These are phyloP conservation scores for Peromyscus polionotus DNA, from an alignment of 2,113 vertebrate genomes.

Conservation along the genomic window DNA sequence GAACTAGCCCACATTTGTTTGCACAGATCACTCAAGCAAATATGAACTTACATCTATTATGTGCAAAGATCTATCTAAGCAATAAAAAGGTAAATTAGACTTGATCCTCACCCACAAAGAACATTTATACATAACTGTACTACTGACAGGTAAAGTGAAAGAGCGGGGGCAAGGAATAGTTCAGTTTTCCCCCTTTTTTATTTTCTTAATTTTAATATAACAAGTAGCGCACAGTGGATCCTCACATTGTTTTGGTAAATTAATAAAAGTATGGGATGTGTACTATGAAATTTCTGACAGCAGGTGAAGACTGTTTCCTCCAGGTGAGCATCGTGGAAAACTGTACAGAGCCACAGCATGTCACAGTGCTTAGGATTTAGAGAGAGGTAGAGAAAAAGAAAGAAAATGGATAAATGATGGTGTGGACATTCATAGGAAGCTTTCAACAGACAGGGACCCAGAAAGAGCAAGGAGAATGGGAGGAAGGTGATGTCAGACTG, in stretches of 20 bases:
- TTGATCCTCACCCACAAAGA: slow-evolving; percentile 3
- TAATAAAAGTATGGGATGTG: background rate
- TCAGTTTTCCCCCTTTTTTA: background rate
- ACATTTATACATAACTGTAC: background rate
- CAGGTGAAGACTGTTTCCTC: background rate
- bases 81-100: background rate
- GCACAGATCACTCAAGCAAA: slow-evolving; percentile 29
- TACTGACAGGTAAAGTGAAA: background rate
- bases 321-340: background rate
- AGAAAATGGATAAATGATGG: background rate
- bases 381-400: slow-evolving; percentile 2
- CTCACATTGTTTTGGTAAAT: background rate
- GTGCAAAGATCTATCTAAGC: slow-evolving; percentile 33
- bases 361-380: background rate
- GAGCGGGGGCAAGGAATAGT: background rate
- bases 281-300: background rate
- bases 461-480: too few species aligned
- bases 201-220: slow-evolving; percentile 17
- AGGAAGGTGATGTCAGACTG: background rate
- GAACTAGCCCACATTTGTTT: slow-evolving; percentile 1
- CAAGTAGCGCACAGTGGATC: background rate
- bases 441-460: background rate
- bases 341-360: background rate
- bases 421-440: background rate
- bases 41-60: background rate